phyloP scores from a whole-genome alignment of 2,888 invertebrate genomes.

The Atethmia centrago region DNA sequence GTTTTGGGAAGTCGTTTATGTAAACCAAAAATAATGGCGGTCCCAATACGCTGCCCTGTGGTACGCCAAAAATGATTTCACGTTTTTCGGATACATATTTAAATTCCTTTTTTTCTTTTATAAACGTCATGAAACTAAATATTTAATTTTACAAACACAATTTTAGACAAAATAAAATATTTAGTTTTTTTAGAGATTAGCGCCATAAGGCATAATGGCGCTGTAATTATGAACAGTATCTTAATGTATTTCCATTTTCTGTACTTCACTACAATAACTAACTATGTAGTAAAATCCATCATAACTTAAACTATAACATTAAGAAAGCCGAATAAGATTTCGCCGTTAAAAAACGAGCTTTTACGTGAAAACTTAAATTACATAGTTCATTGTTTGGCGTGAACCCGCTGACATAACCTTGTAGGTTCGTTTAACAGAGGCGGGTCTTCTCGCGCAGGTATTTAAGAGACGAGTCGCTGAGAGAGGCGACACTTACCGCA shows the following conservation, averaged over 20 bases:
- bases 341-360: slow-evolving; percentile 24
- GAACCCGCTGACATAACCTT: slow-evolving; percentile 80
- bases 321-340: slow-evolving; percentile 30
- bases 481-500: slow-evolving; percentile 79
- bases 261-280: neutral
- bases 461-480: slow-evolving; percentile 79
- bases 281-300: neutral
- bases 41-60: too few relatives aligned
- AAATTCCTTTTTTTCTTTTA: too few relatives aligned
- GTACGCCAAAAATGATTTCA: too few relatives aligned
- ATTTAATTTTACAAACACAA: too few relatives aligned
- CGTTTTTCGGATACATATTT: too few relatives aligned
- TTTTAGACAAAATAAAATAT: too few relatives aligned
- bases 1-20: too few relatives aligned
- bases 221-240: neutral
- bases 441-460: slow-evolving; percentile 74
- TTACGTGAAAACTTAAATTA: slow-evolving; percentile 38
- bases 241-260: neutral
- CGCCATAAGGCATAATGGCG: too few relatives aligned
- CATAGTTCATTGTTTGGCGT: slow-evolving; percentile 65
- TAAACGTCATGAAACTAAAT: too few relatives aligned
- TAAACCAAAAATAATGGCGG: too few relatives aligned
- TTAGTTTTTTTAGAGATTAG: too few relatives aligned
- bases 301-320: neutral
- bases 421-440: slow-evolving; percentile 73